A percentile compares a stretch with the other conserved stretches of the same genome.
Conservation (phyloP, 2,797 vertebrate genomes). For the Trematomus bernacchii region DNA sequence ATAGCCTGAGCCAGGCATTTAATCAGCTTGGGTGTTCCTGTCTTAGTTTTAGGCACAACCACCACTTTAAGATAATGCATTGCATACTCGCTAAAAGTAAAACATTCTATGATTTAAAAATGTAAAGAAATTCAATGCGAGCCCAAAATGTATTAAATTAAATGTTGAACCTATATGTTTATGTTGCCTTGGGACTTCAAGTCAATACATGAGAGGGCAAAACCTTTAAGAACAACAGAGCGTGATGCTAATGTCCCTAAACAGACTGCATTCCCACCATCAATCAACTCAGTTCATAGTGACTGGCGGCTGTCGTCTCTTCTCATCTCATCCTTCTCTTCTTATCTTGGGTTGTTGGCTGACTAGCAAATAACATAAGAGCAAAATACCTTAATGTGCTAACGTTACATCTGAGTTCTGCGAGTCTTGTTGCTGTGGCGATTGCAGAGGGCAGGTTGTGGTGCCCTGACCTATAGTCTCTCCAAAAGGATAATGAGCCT, state of each 20-base stretch:
- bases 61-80: not conserved
- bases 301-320: conserved; percentile 63
- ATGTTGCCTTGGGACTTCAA: conserved; percentile 47
- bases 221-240: conserved; percentile 26
- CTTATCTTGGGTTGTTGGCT: conserved; percentile 37
- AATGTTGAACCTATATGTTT: conserved; percentile 2
- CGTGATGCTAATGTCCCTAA: conserved; percentile 51
- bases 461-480: conserved; percentile 74
- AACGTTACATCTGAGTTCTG: conserved; percentile 55
- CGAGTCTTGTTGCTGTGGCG: conserved; percentile 73
- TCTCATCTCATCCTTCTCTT: conserved; percentile 56
- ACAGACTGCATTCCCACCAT: conserved; percentile 62
- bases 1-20: conserved; percentile 6
- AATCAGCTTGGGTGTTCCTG: conserved; percentile 15
- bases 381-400: conserved; percentile 47
- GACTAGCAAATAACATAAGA: conserved; percentile 57
- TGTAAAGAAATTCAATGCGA: not conserved
- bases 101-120: not conserved
- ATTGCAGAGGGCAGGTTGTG: conserved; percentile 70
- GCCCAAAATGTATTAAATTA: not conserved
- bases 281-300: conserved; percentile 66
- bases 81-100: not conserved
- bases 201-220: conserved; percentile 40
- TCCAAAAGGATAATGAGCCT: conserved; percentile 83
- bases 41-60: not conserved